These are phyloP conservation scores for Paedocypris micromegethes DNA, from an alignment of 2,797 vertebrate species.

Conservation along the genomic window DNA sequence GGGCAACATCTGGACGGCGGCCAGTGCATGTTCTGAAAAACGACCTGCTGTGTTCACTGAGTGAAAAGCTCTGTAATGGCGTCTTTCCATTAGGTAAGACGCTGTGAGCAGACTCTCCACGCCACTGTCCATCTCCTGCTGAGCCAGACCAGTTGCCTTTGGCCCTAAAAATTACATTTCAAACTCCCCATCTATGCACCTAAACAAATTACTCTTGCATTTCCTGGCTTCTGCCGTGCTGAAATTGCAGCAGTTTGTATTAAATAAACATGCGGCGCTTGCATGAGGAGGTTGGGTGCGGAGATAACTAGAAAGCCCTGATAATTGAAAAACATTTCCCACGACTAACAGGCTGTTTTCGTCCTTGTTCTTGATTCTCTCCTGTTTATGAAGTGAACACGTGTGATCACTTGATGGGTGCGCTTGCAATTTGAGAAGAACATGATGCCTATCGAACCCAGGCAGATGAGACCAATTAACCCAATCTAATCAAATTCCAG, in stretches of 20 bases:
- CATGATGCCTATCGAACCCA: slow-evolving; percentile 50
- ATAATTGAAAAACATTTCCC: slow-evolving; percentile 51
- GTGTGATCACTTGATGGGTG: slow-evolving; percentile 39
- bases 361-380: slow-evolving; percentile 49
- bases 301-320: slow-evolving; percentile 24
- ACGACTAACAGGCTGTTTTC: slow-evolving; percentile 53
- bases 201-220: slow-evolving; percentile 24
- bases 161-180: slow-evolving; percentile 22
- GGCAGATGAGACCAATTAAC: slow-evolving; percentile 66
- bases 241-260: not conserved
- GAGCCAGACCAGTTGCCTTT: slow-evolving; percentile 23
- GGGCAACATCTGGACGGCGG: slow-evolving; percentile 45
- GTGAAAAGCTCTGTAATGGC: slow-evolving; percentile 52
- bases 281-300: not conserved
- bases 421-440: slow-evolving; percentile 39
- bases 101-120: slow-evolving; percentile 2
- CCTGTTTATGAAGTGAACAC: slow-evolving; percentile 45
- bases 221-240: not conserved
- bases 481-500: slow-evolving; percentile 63
- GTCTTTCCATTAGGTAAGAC: slow-evolving; percentile 29
- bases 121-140: slow-evolving; percentile 25
- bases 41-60: slow-evolving; percentile 58
- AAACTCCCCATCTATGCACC: slow-evolving; percentile 24
- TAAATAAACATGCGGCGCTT: not conserved
- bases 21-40: slow-evolving; percentile 52